phyloP scores from a whole-genome alignment of 2,113 vertebrate species.

The Perognathus longimembris region DNA sequence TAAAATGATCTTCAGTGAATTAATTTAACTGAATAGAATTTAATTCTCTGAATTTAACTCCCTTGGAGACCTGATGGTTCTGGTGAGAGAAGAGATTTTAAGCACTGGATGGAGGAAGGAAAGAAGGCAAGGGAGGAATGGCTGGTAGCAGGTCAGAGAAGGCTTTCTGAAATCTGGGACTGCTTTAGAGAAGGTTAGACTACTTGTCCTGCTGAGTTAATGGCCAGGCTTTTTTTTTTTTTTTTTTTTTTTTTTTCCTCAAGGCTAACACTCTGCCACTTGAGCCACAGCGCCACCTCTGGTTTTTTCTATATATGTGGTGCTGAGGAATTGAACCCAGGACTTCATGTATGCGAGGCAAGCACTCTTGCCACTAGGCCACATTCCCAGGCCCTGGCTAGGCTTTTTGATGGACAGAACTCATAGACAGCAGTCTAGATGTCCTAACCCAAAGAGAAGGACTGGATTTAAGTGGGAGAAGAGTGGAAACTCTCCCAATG shows the following conservation, averaged over 20 bases:
- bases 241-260: slow-evolving; percentile 14
- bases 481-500: neutral
- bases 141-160: neutral
- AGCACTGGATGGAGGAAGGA: neutral
- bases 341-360: too few species aligned
- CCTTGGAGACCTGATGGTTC: neutral
- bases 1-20: slow-evolving; percentile 16
- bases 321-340: too few species aligned
- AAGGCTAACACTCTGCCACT: too few species aligned
- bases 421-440: neutral
- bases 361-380: too few species aligned
- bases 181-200: neutral
- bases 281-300: too few species aligned
- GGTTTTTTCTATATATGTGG: too few species aligned
- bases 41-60: neutral
- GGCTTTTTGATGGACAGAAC: neutral
- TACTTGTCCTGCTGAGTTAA: neutral
- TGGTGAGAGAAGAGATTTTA: slow-evolving; percentile 1
- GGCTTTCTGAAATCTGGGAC: neutral
- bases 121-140: neutral
- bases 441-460: neutral
- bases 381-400: too few species aligned
- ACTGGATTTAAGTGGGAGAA: neutral
- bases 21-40: slow-evolving; percentile 22
- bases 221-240: neutral